Conservation (phyloP, 64 coral and sea anemone genomes). For the Acropora tenuis region DNA sequence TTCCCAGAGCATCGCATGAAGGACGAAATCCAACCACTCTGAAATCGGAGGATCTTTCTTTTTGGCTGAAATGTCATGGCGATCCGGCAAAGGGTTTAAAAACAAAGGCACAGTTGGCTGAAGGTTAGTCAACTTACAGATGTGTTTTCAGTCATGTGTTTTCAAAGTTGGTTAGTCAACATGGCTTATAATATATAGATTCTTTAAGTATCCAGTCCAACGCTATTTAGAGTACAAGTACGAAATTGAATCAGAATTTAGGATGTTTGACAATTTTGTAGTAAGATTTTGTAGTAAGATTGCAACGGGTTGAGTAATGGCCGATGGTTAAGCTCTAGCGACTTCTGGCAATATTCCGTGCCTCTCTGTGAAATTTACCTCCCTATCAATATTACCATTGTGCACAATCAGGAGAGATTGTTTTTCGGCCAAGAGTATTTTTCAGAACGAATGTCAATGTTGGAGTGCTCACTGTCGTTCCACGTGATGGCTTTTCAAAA, state of each 20-base stretch:
- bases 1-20: no score
- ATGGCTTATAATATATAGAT: no score
- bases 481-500: neutral
- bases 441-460: neutral
- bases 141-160: no score
- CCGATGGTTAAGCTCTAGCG: neutral
- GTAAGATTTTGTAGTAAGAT: neutral
- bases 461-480: slow-evolving; percentile 3
- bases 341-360: neutral
- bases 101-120: no score
- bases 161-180: no score
- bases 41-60: no score
- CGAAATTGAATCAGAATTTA: neutral
- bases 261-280: neutral
- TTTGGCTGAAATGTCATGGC: no score
- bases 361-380: neutral
- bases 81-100: no score
- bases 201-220: no score
- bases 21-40: no score
- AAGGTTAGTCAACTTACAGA: no score
- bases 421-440: slow-evolving; percentile 21
- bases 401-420: slow-evolving; percentile 1
- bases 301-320: no score
- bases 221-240: neutral
- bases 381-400: neutral